phyloP scores from a whole-genome alignment of 1,140 invertebrate species.

The Apis cerana region DNA sequence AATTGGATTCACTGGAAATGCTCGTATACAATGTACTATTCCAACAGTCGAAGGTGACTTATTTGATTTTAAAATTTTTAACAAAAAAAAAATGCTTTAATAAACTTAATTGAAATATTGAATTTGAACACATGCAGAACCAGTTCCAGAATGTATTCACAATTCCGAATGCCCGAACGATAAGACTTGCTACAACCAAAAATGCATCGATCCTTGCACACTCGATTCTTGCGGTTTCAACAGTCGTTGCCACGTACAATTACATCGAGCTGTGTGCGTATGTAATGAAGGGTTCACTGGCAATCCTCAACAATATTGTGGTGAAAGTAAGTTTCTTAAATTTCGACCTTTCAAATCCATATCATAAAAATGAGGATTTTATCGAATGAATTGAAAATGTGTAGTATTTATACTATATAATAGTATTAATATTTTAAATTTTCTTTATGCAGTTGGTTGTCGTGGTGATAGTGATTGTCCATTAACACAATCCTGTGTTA shows the following conservation, averaged over 20 bases:
- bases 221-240: constrained; percentile 89
- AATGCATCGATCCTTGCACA: constrained; percentile 90
- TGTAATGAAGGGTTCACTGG: constrained; percentile 92
- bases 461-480: constrained; percentile 92
- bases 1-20: constrained; percentile 89
- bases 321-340: constrained; percentile 84
- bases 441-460: constrained; percentile 87
- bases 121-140: constrained; percentile 69
- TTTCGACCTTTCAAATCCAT: background rate
- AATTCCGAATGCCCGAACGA: constrained; percentile 92
- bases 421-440: background rate
- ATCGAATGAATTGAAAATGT: no score
- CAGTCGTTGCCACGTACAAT: constrained; percentile 89
- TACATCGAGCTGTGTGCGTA: constrained; percentile 91
- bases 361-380: no score
- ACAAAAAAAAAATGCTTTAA: background rate
- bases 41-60: constrained; percentile 65
- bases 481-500: constrained; percentile 90
- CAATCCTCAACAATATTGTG: constrained; percentile 90
- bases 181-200: constrained; percentile 90
- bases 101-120: background rate
- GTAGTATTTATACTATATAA: no score
- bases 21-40: constrained; percentile 86
- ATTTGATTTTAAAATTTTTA: background rate
- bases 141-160: constrained; percentile 88